A percentile compares a stretch with the other conserved stretches of the same genome.
phyloP scores from a whole-genome alignment of 2,797 vertebrate genomes.

The Vireo griseus region DNA sequence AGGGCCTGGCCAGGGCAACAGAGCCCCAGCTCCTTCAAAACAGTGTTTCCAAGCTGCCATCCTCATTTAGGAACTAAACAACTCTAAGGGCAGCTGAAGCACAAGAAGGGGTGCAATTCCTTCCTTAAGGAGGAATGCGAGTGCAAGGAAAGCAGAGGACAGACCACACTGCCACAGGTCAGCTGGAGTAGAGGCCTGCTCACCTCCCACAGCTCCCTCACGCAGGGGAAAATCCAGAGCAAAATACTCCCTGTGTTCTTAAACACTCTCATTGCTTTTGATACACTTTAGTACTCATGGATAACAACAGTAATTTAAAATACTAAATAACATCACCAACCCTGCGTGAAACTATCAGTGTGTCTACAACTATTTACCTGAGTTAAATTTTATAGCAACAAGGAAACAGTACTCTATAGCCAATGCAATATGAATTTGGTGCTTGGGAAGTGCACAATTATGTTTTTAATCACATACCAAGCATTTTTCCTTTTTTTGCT shows the following conservation, averaged over 20 bases:
- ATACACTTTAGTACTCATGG: not conserved
- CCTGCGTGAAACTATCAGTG: not conserved
- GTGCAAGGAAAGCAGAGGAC: not conserved
- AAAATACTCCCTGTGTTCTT: not conserved
- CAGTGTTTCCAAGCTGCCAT: fast-evolving
- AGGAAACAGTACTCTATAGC: not conserved
- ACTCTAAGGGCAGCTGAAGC: not conserved
- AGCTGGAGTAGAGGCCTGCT: fast-evolving
- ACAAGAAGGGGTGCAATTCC: not conserved
- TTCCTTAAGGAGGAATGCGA: not conserved
- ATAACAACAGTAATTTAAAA: not conserved
- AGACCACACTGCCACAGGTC: not conserved
- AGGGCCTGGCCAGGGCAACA: fast-evolving
- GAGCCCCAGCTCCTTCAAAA: not conserved
- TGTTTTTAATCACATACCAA: not conserved
- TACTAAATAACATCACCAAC: not conserved
- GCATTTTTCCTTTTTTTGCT: not conserved
- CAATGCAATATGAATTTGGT: not conserved
- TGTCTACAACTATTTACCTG: not conserved
- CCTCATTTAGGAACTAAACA: not conserved
- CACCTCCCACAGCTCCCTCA: not conserved
- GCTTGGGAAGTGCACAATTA: not conserved
- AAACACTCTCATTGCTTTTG: not conserved
- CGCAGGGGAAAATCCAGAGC: not conserved
- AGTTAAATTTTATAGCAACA: not conserved